phyloP scores from a whole-genome alignment of 2,888 invertebrate species.

The Furcula furcula region DNA sequence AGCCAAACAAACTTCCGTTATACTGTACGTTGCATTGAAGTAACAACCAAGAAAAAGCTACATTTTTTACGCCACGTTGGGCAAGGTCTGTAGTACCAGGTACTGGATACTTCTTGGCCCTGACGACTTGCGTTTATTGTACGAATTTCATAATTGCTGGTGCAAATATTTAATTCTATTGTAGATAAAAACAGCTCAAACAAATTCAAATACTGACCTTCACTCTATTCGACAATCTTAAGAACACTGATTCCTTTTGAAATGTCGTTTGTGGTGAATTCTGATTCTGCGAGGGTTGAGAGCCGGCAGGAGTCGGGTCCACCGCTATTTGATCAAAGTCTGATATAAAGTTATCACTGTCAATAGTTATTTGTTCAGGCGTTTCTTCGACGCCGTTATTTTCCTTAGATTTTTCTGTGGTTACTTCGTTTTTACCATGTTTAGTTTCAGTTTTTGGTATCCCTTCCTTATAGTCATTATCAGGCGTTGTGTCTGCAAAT shows the following conservation, averaged over 20 bases:
- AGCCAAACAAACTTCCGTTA: too few species aligned
- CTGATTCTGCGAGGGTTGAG: slow-evolving; percentile 45
- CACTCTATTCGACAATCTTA: slow-evolving; percentile 96
- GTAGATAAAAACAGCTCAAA: not conserved
- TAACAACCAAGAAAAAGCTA: too few species aligned
- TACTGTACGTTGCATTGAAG: too few species aligned
- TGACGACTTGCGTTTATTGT: not conserved
- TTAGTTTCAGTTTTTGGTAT: slow-evolving; percentile 46
- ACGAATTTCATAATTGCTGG: not conserved
- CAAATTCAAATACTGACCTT: slow-evolving; percentile 83
- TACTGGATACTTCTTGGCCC: not conserved
- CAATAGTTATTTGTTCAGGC: slow-evolving; percentile 60
- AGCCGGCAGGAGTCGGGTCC: slow-evolving; percentile 65
- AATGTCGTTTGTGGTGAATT: slow-evolving; percentile 60
- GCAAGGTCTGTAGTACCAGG: not conserved
- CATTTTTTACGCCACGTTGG: not conserved
- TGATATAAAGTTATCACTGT: slow-evolving; percentile 75
- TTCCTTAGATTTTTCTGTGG: slow-evolving; percentile 59
- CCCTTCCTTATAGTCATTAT: slow-evolving; percentile 48
- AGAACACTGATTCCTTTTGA: slow-evolving; percentile 97
- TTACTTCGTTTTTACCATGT: slow-evolving; percentile 48
- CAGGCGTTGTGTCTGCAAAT: slow-evolving; percentile 36
- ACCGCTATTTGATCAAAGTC: slow-evolving; percentile 79
- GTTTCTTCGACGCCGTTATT: slow-evolving; percentile 48
- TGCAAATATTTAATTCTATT: not conserved